phyloP scores from a whole-genome alignment of 2,797 vertebrate species.

The Pogoniulus pusillus region DNA sequence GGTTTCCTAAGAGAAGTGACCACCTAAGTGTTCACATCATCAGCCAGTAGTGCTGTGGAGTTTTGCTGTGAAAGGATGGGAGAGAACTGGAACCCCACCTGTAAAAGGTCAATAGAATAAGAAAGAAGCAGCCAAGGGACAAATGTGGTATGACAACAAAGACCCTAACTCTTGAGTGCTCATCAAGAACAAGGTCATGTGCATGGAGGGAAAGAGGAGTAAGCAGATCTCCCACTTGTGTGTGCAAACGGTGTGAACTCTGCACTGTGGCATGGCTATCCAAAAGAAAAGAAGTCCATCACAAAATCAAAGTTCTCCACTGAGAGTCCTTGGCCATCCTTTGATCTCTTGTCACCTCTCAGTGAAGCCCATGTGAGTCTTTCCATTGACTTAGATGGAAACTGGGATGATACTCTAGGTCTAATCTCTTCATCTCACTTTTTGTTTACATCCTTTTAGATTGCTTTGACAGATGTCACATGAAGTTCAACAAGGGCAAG shows the following conservation, averaged over 20 bases:
- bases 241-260: neutral
- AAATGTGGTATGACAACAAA: fast-evolving
- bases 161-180: fast-evolving
- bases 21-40: neutral
- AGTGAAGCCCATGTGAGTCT: neutral
- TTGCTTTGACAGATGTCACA: neutral
- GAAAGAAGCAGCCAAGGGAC: neutral
- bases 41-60: neutral
- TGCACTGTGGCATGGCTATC: neutral
- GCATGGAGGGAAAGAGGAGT: neutral
- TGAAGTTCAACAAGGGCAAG: neutral
- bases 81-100: neutral
- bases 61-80: neutral
- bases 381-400: neutral
- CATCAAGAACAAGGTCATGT: fast-evolving
- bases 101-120: neutral
- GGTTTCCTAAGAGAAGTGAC: neutral
- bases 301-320: neutral
- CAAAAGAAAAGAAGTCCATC: neutral
- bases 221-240: neutral
- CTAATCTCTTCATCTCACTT: neutral
- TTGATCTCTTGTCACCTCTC: neutral
- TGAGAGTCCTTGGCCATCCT: neutral
- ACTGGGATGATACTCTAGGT: neutral
- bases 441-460: neutral